phyloP scores from a whole-genome alignment of 2,797 vertebrate genomes.

The Synanceia verrucosa region DNA sequence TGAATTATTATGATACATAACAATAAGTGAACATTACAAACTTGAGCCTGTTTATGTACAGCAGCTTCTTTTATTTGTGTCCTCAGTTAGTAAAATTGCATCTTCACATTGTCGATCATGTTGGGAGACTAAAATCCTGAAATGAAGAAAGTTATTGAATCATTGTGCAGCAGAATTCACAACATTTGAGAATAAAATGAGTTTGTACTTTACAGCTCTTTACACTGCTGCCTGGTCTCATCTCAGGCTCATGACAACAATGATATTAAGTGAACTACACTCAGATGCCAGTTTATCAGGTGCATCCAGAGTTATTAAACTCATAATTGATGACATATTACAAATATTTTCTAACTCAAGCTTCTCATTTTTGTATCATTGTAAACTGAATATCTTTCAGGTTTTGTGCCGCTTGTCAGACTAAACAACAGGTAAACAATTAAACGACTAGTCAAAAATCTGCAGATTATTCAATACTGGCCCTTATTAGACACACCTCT shows the following conservation, averaged over 20 bases:
- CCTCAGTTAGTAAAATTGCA: conserved; percentile 57
- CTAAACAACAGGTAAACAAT: background rate
- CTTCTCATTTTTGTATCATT: background rate
- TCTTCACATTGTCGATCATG: conserved; percentile 67
- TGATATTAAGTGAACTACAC: background rate
- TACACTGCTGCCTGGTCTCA: background rate
- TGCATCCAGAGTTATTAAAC: background rate
- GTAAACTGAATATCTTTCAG: background rate
- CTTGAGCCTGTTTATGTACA: conserved; percentile 57
- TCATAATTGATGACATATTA: background rate
- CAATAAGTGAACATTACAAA: background rate
- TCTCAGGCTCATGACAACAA: background rate
- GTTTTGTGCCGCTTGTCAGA: background rate
- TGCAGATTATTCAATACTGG: background rate
- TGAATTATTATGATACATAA: background rate
- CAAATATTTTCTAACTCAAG: background rate
- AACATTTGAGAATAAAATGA: background rate
- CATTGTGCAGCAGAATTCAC: conserved; percentile 1
- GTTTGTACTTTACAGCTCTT: background rate
- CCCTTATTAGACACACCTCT: background rate
- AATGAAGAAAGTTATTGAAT: conserved; percentile 2
- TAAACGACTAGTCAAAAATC: background rate
- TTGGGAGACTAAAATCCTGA: conserved; percentile 71
- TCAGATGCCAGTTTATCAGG: background rate
- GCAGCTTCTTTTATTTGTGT: conserved; percentile 55